A percentile compares a stretch with the other conserved stretches of the same genome.
Evolutionary conservation across 2,888 invertebrate species (phyloP).

Genomic region (Aphodius granarius): DNA sequence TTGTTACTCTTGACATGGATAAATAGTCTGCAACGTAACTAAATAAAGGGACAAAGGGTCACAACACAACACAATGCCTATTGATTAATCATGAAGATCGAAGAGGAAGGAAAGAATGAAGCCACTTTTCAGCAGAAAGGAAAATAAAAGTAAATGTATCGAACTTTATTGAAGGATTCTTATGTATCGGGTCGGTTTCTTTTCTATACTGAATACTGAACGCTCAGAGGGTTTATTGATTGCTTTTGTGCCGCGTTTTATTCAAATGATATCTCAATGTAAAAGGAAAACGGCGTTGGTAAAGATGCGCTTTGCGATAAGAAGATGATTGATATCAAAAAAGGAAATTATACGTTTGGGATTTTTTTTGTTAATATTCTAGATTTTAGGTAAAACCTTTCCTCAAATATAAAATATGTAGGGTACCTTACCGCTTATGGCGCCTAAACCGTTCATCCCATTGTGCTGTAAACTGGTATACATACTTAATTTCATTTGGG

Average conservation of each 20-base stretch:
- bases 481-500: too few species aligned
- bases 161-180: background rate
- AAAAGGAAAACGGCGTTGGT: background rate
- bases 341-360: background rate
- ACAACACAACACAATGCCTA: background rate
- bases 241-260: background rate
- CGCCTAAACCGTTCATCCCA: too few species aligned
- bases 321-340: background rate
- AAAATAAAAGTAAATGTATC: background rate
- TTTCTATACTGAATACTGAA: background rate
- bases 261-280: background rate
- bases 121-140: background rate
- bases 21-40: background rate
- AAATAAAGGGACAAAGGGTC: background rate
- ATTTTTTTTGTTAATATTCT: too few species aligned
- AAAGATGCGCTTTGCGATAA: background rate
- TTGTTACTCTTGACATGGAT: background rate
- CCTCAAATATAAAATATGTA: too few species aligned
- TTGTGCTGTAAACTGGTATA: too few species aligned
- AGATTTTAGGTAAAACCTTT: too few species aligned
- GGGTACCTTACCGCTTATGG: too few species aligned
- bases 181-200: background rate
- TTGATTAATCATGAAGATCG: background rate
- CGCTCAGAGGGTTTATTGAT: background rate
- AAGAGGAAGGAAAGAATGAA: background rate